A percentile compares a stretch with the other conserved stretches of the same genome.
phyloP scores from a whole-genome alignment of 2,797 vertebrate species.

The Enteromius treurensis region DNA sequence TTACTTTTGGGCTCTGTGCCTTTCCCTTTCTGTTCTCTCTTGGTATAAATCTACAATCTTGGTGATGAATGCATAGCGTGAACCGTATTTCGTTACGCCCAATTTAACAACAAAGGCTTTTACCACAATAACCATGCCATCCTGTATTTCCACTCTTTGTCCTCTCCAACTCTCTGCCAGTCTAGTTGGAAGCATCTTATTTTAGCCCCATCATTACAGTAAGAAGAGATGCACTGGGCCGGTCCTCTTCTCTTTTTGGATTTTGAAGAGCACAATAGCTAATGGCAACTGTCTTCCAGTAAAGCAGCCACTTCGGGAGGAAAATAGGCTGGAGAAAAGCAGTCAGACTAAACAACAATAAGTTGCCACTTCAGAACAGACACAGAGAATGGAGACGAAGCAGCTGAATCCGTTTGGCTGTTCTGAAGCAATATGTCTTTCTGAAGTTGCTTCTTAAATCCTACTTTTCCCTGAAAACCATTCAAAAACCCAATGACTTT shows the following conservation, averaged over 20 bases:
- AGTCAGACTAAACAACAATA: conserved; percentile 4
- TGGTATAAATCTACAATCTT: conserved; percentile 60
- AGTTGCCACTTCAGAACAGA: background rate
- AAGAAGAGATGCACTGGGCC: conserved; percentile 36
- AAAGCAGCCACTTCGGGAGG: conserved; percentile 33
- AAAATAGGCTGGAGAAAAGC: background rate
- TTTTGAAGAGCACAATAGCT: conserved; percentile 33
- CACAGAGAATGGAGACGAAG: background rate
- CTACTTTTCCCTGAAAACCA: conserved; percentile 13
- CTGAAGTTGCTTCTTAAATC: background rate
- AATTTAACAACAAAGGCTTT: conserved; percentile 56
- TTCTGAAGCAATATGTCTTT: background rate
- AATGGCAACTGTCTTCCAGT: conserved; percentile 43
- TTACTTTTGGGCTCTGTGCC: conserved; percentile 70
- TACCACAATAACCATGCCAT: conserved; percentile 13
- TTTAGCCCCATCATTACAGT: conserved; percentile 34
- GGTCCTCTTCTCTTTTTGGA: conserved; percentile 33
- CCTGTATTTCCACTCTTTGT: conserved; percentile 21
- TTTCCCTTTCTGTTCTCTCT: conserved; percentile 51
- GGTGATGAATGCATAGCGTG: conserved; percentile 52
- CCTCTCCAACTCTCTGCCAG: conserved; percentile 35
- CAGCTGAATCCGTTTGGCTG: background rate
- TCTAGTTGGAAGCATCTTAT: conserved; percentile 44
- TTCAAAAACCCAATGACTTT: background rate
- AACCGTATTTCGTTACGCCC: conserved; percentile 62